These are phyloP conservation scores for Prorops nasuta DNA, from an alignment of 1,140 invertebrate species.

Conservation along the genomic window DNA sequence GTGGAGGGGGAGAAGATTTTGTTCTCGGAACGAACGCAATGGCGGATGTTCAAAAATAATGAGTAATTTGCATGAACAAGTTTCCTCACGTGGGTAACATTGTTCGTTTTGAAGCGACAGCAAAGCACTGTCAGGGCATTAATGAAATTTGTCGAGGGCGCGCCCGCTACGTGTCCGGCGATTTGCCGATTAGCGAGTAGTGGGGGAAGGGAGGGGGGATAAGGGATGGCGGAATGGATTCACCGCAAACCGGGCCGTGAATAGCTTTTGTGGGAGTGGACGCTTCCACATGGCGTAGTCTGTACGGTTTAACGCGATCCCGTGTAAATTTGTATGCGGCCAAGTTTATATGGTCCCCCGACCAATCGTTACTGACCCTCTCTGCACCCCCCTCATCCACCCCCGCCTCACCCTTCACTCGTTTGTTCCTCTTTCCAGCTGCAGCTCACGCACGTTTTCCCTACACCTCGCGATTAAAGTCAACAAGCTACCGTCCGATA, in stretches of 20 bases:
- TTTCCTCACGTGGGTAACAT: too few species aligned
- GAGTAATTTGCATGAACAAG: too few species aligned
- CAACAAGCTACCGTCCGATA: neutral
- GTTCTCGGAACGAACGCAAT: too few species aligned
- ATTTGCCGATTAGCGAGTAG: neutral
- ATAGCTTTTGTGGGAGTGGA: neutral
- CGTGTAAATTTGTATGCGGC: conserved; percentile 38
- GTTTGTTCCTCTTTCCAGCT: neutral
- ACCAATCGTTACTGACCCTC: conserved; percentile 22
- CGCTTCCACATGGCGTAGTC: conserved; percentile 2
- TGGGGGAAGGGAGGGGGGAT: neutral
- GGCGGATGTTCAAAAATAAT: too few species aligned
- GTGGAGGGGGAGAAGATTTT: too few species aligned
- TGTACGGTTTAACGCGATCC: conserved; percentile 32
- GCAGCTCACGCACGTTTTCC: too few species aligned
- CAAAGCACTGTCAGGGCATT: conserved; percentile 10
- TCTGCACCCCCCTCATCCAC: neutral
- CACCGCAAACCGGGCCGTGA: neutral
- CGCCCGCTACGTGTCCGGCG: neutral
- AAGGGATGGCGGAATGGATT: neutral
- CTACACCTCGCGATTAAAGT: too few species aligned
- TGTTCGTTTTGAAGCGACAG: conserved; percentile 12
- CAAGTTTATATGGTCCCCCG: conserved; percentile 36
- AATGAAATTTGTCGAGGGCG: neutral
- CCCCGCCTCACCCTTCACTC: neutral